Evolutionary conservation across 2,888 invertebrate genomes (phyloP).

Genomic region (Aphidoletes aphidimyza): DNA sequence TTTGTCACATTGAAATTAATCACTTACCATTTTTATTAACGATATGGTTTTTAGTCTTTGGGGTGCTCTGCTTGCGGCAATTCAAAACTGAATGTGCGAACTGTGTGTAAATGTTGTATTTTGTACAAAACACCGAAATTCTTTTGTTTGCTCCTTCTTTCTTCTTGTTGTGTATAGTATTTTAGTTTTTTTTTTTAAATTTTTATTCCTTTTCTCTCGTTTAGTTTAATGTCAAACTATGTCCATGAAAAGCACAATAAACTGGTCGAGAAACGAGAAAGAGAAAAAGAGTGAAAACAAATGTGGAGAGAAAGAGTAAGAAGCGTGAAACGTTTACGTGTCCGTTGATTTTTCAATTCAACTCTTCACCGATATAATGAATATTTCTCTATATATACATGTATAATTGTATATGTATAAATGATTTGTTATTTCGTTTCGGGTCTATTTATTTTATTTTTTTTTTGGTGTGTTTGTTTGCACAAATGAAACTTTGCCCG

Average conservation of each 20-base stretch:
- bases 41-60: slow-evolving; percentile 51
- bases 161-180: no score
- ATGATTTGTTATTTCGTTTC: background rate
- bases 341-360: background rate
- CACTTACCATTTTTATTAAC: slow-evolving; percentile 49
- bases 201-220: no score
- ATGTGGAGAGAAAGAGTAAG: background rate
- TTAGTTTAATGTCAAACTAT: slow-evolving; percentile 46
- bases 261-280: slow-evolving; percentile 6
- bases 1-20: slow-evolving; percentile 49
- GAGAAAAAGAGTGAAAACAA: background rate
- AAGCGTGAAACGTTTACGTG: background rate
- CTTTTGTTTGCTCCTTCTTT: slow-evolving; percentile 27
- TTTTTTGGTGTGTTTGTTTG: background rate
- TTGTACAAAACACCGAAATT: slow-evolving; percentile 26
- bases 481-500: background rate
- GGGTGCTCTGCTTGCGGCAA: slow-evolving; percentile 13
- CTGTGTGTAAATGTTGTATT: background rate
- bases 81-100: background rate
- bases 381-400: background rate
- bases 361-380: background rate
- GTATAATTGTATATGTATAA: background rate
- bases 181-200: no score
- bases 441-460: background rate
- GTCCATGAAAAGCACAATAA: slow-evolving; percentile 48